Evolutionary conservation across 2,888 invertebrate genomes (phyloP), one percentile per base, ranked within the genome.

Genomic region (Quadroppia sp.): DNA sequence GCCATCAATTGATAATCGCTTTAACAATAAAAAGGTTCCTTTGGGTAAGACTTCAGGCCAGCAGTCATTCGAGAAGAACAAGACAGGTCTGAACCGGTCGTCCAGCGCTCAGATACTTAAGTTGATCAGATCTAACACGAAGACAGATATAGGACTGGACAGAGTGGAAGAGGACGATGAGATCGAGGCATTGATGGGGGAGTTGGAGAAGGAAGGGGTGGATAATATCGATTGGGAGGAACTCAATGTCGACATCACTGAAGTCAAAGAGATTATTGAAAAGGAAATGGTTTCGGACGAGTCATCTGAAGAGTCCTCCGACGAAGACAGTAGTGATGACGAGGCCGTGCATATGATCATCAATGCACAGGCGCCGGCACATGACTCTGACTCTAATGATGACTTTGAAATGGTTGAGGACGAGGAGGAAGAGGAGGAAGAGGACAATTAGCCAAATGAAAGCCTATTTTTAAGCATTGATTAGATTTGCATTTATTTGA

Each of bases 141-240:
- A 40, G 48, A 67, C 53, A 25, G 73, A 76, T 20, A 42, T 75
- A 23, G 74, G 50, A 50, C 71, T 76, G 67, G 74, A 71, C n/a
- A 67, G 71, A 59, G 64, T 75, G 20, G 75, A 76, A n/a, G 76
- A 76, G 64, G 74, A 73, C 48, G 71, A 71, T 30, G 75, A 75
- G 36, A 75, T 76, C 20, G 75, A 75, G 25, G 70, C 45, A 17
- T 40, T 76, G 15, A 30, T 76, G 7, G 45, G 36, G 42, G 73
- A 56, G 9, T 53, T 76, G 25, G 75, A 75, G 56, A 59, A 72
- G 15, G 76, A 76, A 32, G 75, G 75, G 15, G 30, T 75, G 6
- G 75, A 76, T 9, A 74, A 75, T 61, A 74, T 75, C 20, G 76
- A 76, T 74, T 75, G 75, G 75, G 71, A 64, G 40, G 73, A 74